phyloP scores from a whole-genome alignment of 2,888 invertebrate species.

The Neoascia interrupta region DNA sequence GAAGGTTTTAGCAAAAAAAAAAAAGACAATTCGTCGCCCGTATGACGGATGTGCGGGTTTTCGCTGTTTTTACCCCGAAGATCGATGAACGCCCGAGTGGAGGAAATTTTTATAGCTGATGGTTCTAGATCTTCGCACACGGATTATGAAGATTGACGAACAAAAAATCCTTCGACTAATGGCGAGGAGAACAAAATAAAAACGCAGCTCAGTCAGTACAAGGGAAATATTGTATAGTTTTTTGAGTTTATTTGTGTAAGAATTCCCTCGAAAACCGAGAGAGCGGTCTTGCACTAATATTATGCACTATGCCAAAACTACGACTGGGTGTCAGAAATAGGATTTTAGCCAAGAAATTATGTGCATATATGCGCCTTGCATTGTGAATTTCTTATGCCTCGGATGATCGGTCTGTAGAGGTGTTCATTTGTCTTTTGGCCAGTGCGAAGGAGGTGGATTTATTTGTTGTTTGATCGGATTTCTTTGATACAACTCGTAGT shows the following conservation, averaged over 20 bases:
- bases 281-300: conserved; percentile 43
- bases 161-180: conserved; percentile 57
- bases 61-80: conserved; percentile 33
- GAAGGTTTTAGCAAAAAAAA: conserved; percentile 36
- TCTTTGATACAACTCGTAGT: conserved; percentile 29
- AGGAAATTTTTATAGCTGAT: conserved; percentile 35
- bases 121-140: conserved; percentile 60
- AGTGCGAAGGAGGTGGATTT: conserved; percentile 15
- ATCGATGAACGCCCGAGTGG: conserved; percentile 52
- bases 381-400: no score
- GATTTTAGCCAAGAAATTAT: conserved; percentile 53
- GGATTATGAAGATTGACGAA: conserved; percentile 51
- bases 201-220: conserved; percentile 18
- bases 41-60: conserved; percentile 15
- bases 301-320: conserved; percentile 58
- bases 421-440: conserved; percentile 42
- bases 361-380: conserved; percentile 14
- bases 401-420: conserved; percentile 39
- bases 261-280: conserved; percentile 51
- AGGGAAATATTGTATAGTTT: conserved; percentile 11
- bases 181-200: conserved; percentile 33
- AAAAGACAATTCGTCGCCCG: conserved; percentile 1
- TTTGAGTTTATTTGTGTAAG: conserved; percentile 54
- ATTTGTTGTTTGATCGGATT: conserved; percentile 32
- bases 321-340: conserved; percentile 68